A percentile compares a stretch with the other conserved stretches of the same genome.
Conservation (phyloP, 1,140 invertebrate genomes). For the Heliconius nattereri region DNA sequence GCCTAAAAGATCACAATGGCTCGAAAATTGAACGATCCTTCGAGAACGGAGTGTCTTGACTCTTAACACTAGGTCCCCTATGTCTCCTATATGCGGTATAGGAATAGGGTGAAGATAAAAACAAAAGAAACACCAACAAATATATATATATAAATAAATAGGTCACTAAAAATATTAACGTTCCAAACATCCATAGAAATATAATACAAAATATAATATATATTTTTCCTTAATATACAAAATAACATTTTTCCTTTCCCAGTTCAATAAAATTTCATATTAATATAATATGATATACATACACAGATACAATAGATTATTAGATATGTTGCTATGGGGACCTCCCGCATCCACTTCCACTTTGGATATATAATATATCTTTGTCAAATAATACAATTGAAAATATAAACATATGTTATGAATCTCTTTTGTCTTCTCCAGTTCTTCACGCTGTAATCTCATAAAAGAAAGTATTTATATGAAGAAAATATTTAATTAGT, state of each 20-base stretch:
- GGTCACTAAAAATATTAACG: too few relatives aligned
- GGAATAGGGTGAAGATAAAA: too few relatives aligned
- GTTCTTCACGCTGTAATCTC: neutral
- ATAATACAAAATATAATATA: neutral
- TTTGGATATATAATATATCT: neutral
- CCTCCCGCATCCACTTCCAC: neutral
- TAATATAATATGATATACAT: neutral
- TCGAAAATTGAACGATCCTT: too few relatives aligned
- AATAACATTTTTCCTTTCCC: neutral
- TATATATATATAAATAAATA: too few relatives aligned
- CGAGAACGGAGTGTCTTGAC: too few relatives aligned
- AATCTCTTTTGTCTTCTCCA: neutral
- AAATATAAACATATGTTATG: neutral
- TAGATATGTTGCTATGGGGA: neutral
- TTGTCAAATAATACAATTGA: neutral
- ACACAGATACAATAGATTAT: slow-evolving; percentile 4
- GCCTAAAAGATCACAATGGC: too few relatives aligned
- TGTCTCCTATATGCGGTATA: too few relatives aligned
- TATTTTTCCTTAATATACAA: neutral
- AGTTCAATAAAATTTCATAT: neutral
- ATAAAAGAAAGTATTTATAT: neutral
- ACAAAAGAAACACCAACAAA: too few relatives aligned
- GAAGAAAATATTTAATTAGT: too few relatives aligned
- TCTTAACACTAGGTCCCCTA: too few relatives aligned
- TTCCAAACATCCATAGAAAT: neutral